Conservation (phyloP, 2,888 invertebrate genomes). For the Cheilosia vulpina region DNA sequence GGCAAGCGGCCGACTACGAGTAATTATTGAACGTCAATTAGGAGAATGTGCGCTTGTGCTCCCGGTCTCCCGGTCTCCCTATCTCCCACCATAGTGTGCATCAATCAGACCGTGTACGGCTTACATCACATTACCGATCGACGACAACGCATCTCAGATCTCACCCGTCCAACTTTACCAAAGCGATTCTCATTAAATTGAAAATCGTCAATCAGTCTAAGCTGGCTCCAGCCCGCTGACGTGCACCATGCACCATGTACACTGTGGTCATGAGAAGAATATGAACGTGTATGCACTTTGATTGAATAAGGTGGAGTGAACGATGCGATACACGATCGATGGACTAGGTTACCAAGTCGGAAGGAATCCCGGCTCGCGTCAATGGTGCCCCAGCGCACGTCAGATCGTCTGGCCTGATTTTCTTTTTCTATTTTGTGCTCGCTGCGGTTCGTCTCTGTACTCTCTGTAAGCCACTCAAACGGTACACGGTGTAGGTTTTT, state of each 20-base stretch:
- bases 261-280: slow-evolving; percentile 64
- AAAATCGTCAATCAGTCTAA: slow-evolving; percentile 74
- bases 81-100: slow-evolving; percentile 18
- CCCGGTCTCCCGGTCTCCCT: slow-evolving; percentile 6
- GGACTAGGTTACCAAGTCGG: slow-evolving; percentile 71
- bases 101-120: slow-evolving; percentile 32
- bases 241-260: slow-evolving; percentile 35
- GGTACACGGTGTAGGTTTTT: slow-evolving; percentile 66
- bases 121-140: slow-evolving; percentile 56
- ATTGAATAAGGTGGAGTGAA: slow-evolving; percentile 71
- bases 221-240: slow-evolving; percentile 39
- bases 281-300: slow-evolving; percentile 60
- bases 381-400: slow-evolving; percentile 66
- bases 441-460: slow-evolving; percentile 10
- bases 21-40: slow-evolving; percentile 74
- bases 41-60: slow-evolving; percentile 50
- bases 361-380: slow-evolving; percentile 72
- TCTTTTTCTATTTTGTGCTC: slow-evolving; percentile 31
- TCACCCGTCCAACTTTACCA: slow-evolving; percentile 42
- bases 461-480: slow-evolving; percentile 43
- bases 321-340: slow-evolving; percentile 61
- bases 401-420: slow-evolving; percentile 73
- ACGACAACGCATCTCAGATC: slow-evolving; percentile 33
- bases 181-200: slow-evolving; percentile 71
- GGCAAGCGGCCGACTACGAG: slow-evolving; percentile 27